These are phyloP conservation scores for Pentamera pediparva DNA, from an alignment of 53 echinoderm and acorn worm species.

Conservation along the genomic window DNA sequence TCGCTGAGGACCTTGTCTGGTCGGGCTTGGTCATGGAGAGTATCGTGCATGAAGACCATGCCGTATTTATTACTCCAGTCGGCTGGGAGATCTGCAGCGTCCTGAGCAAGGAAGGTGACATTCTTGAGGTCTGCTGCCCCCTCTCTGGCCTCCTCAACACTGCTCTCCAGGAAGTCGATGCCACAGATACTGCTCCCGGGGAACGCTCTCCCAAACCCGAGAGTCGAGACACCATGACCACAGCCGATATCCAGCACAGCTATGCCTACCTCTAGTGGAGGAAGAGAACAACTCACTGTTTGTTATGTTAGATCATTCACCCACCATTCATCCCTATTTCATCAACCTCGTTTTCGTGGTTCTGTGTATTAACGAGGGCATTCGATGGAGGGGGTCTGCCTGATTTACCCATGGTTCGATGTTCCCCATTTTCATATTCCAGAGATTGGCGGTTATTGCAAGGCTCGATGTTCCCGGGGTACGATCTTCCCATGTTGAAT, in stretches of 20 bases:
- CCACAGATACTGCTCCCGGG: constrained; percentile 3
- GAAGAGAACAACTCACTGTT: too few species aligned
- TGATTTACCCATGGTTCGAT: too few species aligned
- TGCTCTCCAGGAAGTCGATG: background rate
- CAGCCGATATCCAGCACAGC: background rate
- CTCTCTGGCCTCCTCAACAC: background rate
- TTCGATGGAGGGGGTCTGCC: too few species aligned
- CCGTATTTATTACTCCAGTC: background rate
- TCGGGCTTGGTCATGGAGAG: background rate
- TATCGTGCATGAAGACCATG: background rate
- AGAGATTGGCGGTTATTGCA: too few species aligned
- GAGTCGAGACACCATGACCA: background rate
- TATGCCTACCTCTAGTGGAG: background rate
- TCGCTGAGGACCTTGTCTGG: background rate
- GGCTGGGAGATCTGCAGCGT: background rate
- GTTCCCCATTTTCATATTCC: too few species aligned
- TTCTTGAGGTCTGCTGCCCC: background rate
- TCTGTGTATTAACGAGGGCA: too few species aligned
- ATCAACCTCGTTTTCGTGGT: too few species aligned
- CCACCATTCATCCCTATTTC: too few species aligned
- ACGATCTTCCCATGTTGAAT: too few species aligned
- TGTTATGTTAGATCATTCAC: too few species aligned
- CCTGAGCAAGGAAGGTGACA: background rate
- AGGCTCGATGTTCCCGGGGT: too few species aligned
- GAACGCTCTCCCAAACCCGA: background rate